phyloP scores from a whole-genome alignment of 2,113 vertebrate genomes.

The Potamarius usumacintae region DNA sequence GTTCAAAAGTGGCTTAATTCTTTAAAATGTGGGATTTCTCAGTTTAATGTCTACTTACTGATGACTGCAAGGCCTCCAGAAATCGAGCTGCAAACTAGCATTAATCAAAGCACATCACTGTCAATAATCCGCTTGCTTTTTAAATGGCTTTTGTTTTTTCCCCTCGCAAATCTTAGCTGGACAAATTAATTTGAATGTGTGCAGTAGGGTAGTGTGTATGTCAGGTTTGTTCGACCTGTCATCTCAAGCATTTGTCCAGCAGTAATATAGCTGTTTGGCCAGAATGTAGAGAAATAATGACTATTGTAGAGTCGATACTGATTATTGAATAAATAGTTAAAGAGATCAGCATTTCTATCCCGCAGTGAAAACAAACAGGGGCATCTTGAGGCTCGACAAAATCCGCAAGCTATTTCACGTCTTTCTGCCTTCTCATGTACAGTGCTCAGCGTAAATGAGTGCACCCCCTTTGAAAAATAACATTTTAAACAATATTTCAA shows the following conservation, averaged over 20 bases:
- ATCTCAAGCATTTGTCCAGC: background rate
- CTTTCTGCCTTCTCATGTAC: too few relatives aligned
- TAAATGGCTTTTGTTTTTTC: background rate
- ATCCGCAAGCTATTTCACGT: background rate
- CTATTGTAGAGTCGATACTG: background rate
- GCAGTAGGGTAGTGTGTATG: background rate
- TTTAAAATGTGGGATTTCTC: background rate
- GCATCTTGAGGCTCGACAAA: background rate
- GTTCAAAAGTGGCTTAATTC: background rate
- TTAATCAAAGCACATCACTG: slow-evolving; percentile 8
- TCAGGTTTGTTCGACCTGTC: background rate
- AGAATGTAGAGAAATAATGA: background rate
- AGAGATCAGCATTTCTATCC: background rate
- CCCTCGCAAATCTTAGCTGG: background rate
- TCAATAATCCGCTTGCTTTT: background rate
- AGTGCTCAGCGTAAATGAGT: too few relatives aligned
- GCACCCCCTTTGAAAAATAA: too few relatives aligned
- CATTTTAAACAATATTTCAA: too few relatives aligned
- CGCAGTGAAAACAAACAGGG: background rate
- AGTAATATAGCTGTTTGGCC: background rate
- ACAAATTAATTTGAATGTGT: background rate
- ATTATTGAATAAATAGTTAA: background rate
- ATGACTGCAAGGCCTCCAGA: background rate
- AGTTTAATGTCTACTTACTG: background rate
- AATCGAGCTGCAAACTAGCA: background rate